Evolutionary conservation across 2,797 vertebrate genomes (phyloP), one percentile per base, ranked within the genome.

Genomic region (Graptemys geographica): DNA sequence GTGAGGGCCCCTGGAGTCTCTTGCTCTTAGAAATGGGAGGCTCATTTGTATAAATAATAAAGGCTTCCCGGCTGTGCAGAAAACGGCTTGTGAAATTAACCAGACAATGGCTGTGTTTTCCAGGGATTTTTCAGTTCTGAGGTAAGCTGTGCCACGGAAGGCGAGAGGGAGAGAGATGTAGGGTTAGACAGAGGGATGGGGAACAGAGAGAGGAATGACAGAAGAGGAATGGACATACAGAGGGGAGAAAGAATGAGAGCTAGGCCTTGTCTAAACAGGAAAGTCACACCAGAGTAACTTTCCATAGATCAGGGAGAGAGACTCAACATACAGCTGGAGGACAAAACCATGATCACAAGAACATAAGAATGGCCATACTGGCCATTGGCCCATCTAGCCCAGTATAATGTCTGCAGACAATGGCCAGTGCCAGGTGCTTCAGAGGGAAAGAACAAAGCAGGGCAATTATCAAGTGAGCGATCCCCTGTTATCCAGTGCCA

Each of bases 71-170:
- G 21, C 97, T 72, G 78, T 94, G 96, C 83, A 96, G 96, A 95
- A 97, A 97, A 95, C 44, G 21, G 83, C 94, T 91, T 94, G 55
- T 97, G 97, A 98, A 97, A 97, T 93, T 95, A 96, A 97, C 93
- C 97, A 98, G 98, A 97, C 92, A 37, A 90, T 81, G 96, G 96
- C 93, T 91, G 96, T 96, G 96, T 80, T 97, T 97, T 97, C 96
- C 97, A 97, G 96, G 96, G 96, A 98, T 97, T 97, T 97, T 97
- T 97, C 94, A 94, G 95, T 96, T 96, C 96, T 96, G 96, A 95
- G 96, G 97, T 98, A 98, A 98, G 88, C 97, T 89, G 82, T 91
- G 95, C 96, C 92, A 88, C 81, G 95, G 93, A 83, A 86, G 94
- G 92, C 79, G 19, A 33, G 84, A n/a, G 83, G 37, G 82, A 72